Base-by-base conservation (phyloP, 1,140 invertebrate species). In the Branchinecta lynchi region DNA sequence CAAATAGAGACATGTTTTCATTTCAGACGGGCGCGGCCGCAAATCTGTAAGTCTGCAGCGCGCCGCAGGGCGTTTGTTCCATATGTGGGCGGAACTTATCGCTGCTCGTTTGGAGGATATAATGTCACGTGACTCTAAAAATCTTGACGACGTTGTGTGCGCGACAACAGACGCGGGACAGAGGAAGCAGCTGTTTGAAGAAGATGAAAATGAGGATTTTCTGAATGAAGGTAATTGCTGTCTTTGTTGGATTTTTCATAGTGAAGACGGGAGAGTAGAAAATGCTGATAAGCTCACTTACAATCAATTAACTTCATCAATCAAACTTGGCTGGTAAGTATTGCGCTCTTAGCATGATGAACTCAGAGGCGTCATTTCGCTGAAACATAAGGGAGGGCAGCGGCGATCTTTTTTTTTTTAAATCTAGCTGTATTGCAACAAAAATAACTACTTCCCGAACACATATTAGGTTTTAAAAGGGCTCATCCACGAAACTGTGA, bases 201-300 rank as follows among this genome's bases (percentile, higher is more conserved):
- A 92, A 79, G 94, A 98, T 75, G 94, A 98, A 76, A 92, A 98
- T 76, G 96, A 99, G 81, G 94, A 99, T 79, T 99, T 97, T 77
- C 80, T 98, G 7, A 95, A 98, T 81, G 96, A 99, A 86, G 89
- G 90, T 93, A 77, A 73, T 8, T 15, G 8, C 15, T 32, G 44
- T n/a, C 51, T 32, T 32, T 32, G 32, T 32, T 32, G 1, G 5
- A 32, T 32, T 5, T 32, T 1, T 32, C 32, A 5, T 32, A 5
- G 32, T 32, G 32, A 32, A 5, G 32, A 32, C 5, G 32, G 5
- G 32, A 3, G 32, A 32, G 32, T 32, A 32, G 32, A 21, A 5
- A n/a, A n/a, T 7, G 3, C 15, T 67, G n/a, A 66, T 51, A 15
- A 20, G 32, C 7, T 7, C 60, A 10, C 32, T 8, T 7, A 43